Conservation (phyloP, 2,113 vertebrate species). For the Mastomys natalensis region DNA sequence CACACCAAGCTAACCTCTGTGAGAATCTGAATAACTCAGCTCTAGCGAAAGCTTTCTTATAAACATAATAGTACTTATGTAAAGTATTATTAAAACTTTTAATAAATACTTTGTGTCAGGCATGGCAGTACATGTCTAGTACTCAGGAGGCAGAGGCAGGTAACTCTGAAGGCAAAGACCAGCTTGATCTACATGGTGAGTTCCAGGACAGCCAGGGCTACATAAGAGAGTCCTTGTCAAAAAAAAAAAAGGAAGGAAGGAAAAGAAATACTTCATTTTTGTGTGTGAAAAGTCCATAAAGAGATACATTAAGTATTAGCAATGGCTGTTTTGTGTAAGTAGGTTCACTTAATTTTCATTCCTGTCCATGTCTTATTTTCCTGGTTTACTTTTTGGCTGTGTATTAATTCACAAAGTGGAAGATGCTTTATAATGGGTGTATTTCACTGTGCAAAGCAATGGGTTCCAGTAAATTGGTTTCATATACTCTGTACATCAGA, state of each 20-base stretch:
- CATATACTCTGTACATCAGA: background rate
- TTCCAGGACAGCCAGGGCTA: background rate
- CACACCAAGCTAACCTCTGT: background rate
- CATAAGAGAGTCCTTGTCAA: background rate
- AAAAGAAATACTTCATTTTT: background rate
- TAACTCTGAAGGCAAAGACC: background rate
- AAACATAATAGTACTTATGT: background rate
- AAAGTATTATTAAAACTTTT: background rate
- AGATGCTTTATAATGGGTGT: background rate
- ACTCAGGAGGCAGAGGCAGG: background rate
- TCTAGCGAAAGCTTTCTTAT: background rate
- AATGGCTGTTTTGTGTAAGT: background rate
- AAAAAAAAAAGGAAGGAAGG: background rate
- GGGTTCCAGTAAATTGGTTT: background rate
- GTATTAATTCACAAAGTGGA: background rate
- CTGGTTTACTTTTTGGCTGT: background rate
- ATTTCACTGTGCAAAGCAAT: background rate
- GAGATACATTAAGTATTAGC: background rate
- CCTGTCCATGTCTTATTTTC: background rate
- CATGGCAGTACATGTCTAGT: background rate
- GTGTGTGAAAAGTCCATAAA: background rate
- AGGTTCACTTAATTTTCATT: background rate
- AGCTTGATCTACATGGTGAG: background rate
- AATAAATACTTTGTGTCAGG: background rate
- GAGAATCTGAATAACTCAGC: background rate